Evolutionary conservation across 2,888 invertebrate species (phyloP).

Genomic region (Tetheella fluctuosa): DNA sequence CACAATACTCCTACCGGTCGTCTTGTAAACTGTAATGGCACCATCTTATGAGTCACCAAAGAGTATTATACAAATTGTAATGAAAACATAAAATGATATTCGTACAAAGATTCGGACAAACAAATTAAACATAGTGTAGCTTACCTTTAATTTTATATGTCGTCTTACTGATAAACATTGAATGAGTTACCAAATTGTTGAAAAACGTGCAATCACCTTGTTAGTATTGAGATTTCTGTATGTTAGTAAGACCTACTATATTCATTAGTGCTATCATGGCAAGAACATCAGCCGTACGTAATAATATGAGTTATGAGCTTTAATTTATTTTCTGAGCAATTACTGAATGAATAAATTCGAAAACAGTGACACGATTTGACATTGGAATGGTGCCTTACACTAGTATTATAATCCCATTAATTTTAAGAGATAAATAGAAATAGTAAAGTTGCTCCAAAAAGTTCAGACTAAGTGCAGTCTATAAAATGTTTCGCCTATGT

Average conservation of each 20-base stretch:
- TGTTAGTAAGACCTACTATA: background rate
- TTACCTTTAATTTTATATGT: background rate
- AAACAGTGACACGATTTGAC: background rate
- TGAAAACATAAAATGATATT: no score
- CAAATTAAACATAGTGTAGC: background rate
- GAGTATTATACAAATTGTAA: background rate
- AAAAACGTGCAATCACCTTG: background rate
- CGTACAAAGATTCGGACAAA: background rate
- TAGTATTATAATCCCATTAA: background rate
- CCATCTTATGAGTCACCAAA: background rate
- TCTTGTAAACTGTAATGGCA: background rate
- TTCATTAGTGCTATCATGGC: background rate
- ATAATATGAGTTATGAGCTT: background rate
- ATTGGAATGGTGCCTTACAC: slow-evolving; percentile 4
- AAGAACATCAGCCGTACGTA: background rate
- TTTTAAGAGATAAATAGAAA: slow-evolving; percentile 31
- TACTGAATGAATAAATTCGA: background rate
- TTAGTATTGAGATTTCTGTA: background rate
- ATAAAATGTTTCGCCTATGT: slow-evolving; percentile 20
- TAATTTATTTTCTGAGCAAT: background rate
- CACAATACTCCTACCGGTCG: background rate
- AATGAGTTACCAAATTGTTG: background rate
- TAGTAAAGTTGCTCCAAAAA: slow-evolving; percentile 57
- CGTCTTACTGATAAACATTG: slow-evolving; percentile 1
- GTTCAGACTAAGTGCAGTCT: slow-evolving; percentile 54